Evolutionary conservation across 2,797 vertebrate genomes (phyloP).

Genomic region (Amphiprion clarkii): DNA sequence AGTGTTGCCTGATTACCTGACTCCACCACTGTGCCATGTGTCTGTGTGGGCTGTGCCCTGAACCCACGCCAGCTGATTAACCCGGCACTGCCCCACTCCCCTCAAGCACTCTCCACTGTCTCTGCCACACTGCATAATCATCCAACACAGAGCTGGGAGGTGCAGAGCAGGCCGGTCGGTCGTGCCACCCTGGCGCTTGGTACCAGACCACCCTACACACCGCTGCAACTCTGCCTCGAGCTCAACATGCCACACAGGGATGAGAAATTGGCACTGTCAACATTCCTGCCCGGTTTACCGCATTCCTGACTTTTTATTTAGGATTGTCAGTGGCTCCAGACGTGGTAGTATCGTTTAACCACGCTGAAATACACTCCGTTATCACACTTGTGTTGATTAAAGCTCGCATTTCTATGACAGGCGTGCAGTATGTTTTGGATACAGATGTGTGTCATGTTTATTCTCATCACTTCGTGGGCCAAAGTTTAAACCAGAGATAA

Average conservation of each 20-base stretch:
- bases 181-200: constrained; percentile 77
- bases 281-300: constrained; percentile 77
- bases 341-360: constrained; percentile 40
- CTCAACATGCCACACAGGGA: constrained; percentile 60
- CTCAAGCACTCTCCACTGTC: constrained; percentile 80
- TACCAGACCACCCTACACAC: constrained; percentile 75
- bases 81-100: constrained; percentile 81
- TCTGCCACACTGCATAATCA: constrained; percentile 80
- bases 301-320: constrained; percentile 80
- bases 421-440: constrained; percentile 34
- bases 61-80: constrained; percentile 92
- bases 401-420: constrained; percentile 40
- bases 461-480: constrained; percentile 50
- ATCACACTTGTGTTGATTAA: constrained; percentile 54
- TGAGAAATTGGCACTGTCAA: constrained; percentile 79
- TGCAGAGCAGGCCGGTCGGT: constrained; percentile 62
- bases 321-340: constrained; percentile 55
- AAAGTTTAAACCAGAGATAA: constrained; percentile 72
- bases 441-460: constrained; percentile 55
- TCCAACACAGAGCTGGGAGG: constrained; percentile 68
- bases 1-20: constrained; percentile 91
- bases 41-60: constrained; percentile 93
- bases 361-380: constrained; percentile 41
- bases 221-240: constrained; percentile 60
- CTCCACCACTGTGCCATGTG: constrained; percentile 89